Evolutionary conservation across 1,140 invertebrate species (phyloP).

Genomic region (Zophobas atratus): DNA sequence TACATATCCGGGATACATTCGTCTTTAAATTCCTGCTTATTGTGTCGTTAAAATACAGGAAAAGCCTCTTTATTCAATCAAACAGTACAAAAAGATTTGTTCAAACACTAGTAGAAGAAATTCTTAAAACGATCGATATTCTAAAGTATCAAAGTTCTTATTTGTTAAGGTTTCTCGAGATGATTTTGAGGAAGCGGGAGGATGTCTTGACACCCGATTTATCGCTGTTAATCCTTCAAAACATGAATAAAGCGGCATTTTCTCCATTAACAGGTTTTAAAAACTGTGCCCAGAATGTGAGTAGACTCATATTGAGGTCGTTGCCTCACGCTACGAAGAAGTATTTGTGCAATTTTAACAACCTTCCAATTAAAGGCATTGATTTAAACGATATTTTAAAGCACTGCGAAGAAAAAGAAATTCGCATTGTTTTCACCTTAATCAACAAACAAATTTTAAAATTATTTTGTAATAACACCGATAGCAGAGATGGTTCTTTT

Average conservation of each 20-base stretch:
- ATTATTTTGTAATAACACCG: slow-evolving; percentile 55
- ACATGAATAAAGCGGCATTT: slow-evolving; percentile 21
- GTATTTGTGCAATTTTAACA: slow-evolving; percentile 33
- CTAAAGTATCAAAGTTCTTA: slow-evolving; percentile 7
- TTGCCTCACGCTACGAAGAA: slow-evolving; percentile 17
- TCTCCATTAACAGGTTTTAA: slow-evolving; percentile 49
- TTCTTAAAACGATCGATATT: slow-evolving; percentile 1
- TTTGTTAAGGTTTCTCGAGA: slow-evolving; percentile 21
- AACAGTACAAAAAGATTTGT: background rate
- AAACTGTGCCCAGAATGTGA: slow-evolving; percentile 37
- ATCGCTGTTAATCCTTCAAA: slow-evolving; percentile 5
- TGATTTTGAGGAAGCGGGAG: slow-evolving; percentile 23
- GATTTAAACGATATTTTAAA: slow-evolving; percentile 46
- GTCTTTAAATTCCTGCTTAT: slow-evolving; percentile 13
- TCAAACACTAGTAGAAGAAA: slow-evolving; percentile 9
- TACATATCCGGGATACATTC: slow-evolving; percentile 1
- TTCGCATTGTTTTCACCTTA: background rate
- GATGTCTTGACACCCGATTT: slow-evolving; percentile 18
- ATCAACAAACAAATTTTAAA: slow-evolving; percentile 50
- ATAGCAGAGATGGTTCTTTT: slow-evolving; percentile 56
- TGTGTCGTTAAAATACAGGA: slow-evolving; percentile 20
- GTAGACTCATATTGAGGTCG: slow-evolving; percentile 39
- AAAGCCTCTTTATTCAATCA: background rate
- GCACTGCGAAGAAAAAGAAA: slow-evolving; percentile 5
- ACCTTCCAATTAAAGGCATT: slow-evolving; percentile 53